These are phyloP conservation scores for Hoplostethus mediterraneus DNA, from an alignment of 2,797 vertebrate genomes.

Conservation along the genomic window DNA sequence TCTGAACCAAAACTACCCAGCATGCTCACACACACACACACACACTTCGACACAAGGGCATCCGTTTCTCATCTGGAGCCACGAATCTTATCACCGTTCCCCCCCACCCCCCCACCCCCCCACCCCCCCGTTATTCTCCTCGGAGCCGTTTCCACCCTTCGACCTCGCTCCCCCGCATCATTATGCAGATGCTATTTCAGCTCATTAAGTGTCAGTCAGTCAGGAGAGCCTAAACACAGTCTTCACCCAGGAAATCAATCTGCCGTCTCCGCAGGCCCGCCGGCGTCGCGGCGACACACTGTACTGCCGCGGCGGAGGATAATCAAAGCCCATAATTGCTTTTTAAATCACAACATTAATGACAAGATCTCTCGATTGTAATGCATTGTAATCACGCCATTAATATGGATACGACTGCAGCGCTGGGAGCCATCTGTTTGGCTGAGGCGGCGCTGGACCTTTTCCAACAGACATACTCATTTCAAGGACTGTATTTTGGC, in stretches of 20 bases:
- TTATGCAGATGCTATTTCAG: slow-evolving; percentile 72
- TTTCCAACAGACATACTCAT: slow-evolving; percentile 72
- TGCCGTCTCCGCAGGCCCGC: slow-evolving; percentile 62
- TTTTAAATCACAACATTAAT: slow-evolving; percentile 85
- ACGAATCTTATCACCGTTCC: background rate
- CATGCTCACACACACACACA: slow-evolving; percentile 21
- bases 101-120: too few species aligned
- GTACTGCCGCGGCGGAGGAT: slow-evolving; percentile 67
- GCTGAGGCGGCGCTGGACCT: slow-evolving; percentile 59
- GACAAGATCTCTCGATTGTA: slow-evolving; percentile 83
- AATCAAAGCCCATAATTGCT: slow-evolving; percentile 86
- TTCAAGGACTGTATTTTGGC: slow-evolving; percentile 78
- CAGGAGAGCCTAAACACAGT: slow-evolving; percentile 67
- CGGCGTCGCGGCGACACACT: slow-evolving; percentile 56
- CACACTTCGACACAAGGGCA: background rate
- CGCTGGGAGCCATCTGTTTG: slow-evolving; percentile 82
- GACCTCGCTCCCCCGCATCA: slow-evolving; percentile 44
- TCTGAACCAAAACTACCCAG: too few species aligned
- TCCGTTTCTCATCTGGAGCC: slow-evolving; percentile 6
- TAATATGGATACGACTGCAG: slow-evolving; percentile 84
- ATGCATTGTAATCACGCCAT: slow-evolving; percentile 84
- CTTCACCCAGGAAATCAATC: slow-evolving; percentile 77
- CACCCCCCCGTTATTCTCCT: slow-evolving; percentile 23
- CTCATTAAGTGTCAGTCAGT: slow-evolving; percentile 80
- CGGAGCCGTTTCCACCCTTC: slow-evolving; percentile 6